Evolutionary conservation across 1,140 invertebrate species (phyloP).

Genomic region (Drosophila arawakana): DNA sequence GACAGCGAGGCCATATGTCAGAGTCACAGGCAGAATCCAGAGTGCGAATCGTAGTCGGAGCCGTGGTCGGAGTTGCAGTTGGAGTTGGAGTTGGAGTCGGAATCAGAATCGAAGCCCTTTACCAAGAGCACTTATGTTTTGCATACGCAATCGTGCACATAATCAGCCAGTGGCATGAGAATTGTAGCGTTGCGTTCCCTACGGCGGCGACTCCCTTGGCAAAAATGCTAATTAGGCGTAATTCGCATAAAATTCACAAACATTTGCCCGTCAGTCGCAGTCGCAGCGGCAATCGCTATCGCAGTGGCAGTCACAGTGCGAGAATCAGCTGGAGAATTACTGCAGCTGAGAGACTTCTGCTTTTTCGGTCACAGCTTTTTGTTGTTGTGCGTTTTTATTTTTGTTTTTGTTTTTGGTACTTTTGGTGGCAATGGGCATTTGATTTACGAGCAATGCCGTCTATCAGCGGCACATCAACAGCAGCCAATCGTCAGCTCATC

Average conservation of each 20-base stretch:
- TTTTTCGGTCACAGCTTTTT: background rate
- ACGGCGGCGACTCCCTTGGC: conserved; percentile 26
- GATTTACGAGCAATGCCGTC: conserved; percentile 68
- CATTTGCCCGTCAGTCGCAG: conserved; percentile 69
- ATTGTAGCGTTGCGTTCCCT: conserved; percentile 17
- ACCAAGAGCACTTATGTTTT: conserved; percentile 67
- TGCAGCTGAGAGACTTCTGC: conserved; percentile 16
- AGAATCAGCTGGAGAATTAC: conserved; percentile 16
- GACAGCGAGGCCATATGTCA: conserved; percentile 20
- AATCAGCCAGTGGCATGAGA: conserved; percentile 49
- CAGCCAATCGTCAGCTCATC: conserved; percentile 67
- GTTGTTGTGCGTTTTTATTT: background rate
- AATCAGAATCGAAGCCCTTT: conserved; percentile 5
- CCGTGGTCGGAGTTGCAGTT: background rate
- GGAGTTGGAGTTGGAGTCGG: background rate
- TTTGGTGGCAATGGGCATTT: conserved; percentile 41
- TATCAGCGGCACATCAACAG: conserved; percentile 67
- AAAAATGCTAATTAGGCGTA: conserved; percentile 83
- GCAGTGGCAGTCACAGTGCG: conserved; percentile 14
- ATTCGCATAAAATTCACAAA: conserved; percentile 83
- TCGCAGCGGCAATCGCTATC: no score
- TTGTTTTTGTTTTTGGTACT: background rate
- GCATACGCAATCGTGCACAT: conserved; percentile 78
- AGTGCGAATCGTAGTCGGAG: background rate
- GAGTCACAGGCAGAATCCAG: conserved; percentile 5